Conservation (phyloP, 2,797 vertebrate species). For the Tangara arthus region DNA sequence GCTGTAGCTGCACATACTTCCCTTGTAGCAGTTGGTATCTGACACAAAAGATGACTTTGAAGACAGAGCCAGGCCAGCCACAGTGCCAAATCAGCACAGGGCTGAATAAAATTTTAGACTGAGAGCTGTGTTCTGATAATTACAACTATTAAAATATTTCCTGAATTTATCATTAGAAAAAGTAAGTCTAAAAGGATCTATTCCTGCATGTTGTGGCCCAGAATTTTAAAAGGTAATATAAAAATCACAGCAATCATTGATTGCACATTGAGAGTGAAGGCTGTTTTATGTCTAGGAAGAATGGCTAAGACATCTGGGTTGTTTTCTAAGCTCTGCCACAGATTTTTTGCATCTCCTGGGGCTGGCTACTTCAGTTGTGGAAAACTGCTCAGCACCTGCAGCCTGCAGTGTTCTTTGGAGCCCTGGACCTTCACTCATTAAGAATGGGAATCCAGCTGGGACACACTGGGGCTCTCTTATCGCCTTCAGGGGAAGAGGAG, state of each 20-base stretch:
- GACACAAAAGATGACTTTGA: constrained; percentile 28
- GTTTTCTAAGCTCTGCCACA: neutral
- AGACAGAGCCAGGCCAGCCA: neutral
- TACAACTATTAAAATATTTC: neutral
- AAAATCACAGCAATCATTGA: neutral
- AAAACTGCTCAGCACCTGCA: neutral
- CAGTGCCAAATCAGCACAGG: neutral
- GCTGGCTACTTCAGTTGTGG: neutral
- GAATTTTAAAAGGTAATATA: neutral
- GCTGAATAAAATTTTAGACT: neutral
- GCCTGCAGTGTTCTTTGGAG: neutral
- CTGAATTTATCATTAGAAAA: neutral
- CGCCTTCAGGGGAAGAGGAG: neutral
- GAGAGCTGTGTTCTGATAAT: neutral
- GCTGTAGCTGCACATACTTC: neutral
- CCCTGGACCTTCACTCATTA: neutral
- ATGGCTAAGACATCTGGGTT: neutral
- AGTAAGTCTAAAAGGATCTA: neutral
- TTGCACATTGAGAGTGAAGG: neutral
- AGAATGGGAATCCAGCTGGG: neutral
- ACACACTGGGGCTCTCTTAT: neutral
- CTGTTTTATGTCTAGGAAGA: neutral
- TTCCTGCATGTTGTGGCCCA: neutral
- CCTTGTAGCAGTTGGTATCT: neutral
- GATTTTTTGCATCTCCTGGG: neutral